phyloP scores from a whole-genome alignment of 2,888 invertebrate genomes.

The Cheilosia urbana region DNA sequence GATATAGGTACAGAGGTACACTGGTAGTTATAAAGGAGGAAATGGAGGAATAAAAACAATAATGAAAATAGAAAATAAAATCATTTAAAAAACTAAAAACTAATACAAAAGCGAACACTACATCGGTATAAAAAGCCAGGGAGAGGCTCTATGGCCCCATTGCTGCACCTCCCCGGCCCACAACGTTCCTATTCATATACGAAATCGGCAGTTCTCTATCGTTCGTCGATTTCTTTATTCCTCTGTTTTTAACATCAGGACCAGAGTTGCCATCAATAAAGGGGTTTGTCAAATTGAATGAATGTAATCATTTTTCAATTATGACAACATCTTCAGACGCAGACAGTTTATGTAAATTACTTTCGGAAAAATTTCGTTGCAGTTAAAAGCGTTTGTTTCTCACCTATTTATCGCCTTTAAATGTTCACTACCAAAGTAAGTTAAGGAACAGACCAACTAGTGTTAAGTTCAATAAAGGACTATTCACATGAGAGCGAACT shows the following conservation, averaged over 20 bases:
- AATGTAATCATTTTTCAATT: neutral
- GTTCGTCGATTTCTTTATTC: neutral
- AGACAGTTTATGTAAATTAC: no score
- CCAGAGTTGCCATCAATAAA: slow-evolving; percentile 31
- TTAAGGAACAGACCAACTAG: no score
- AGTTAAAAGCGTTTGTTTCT: no score
- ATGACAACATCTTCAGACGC: no score
- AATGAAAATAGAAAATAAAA: slow-evolving; percentile 6
- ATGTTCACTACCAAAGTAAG: no score
- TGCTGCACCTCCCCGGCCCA: neutral
- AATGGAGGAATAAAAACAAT: slow-evolving; percentile 35
- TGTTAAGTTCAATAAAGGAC: no score
- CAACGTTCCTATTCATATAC: neutral
- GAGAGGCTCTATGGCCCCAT: neutral
- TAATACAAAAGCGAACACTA: slow-evolving; percentile 1
- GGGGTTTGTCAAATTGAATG: neutral
- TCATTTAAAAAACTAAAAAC: slow-evolving; percentile 22
- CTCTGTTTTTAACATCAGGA: neutral
- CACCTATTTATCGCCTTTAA: no score
- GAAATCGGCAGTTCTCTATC: neutral
- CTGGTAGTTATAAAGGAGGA: slow-evolving; percentile 33
- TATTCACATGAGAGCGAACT: no score
- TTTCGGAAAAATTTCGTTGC: no score
- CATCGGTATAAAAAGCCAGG: slow-evolving; percentile 7
- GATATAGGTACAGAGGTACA: neutral